Percentiles rank a stretch among this genome's conserved stretches.
Evolutionary conservation across 2,888 invertebrate genomes (phyloP).

Genomic region (Carpatolechia fugitivella): DNA sequence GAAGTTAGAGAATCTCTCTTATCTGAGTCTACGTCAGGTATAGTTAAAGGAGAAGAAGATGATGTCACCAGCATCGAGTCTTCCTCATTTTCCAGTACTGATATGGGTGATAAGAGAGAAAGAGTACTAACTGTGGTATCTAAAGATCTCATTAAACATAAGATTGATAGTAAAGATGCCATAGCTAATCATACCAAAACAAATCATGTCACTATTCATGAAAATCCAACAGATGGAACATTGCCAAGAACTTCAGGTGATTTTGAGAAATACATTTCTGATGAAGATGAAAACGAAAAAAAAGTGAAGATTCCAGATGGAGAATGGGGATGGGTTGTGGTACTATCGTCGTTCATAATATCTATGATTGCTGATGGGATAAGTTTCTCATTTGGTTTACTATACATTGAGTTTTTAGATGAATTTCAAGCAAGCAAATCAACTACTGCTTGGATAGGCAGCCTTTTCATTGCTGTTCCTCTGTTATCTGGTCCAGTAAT

Average conservation of each 20-base stretch:
- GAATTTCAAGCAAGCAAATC: conserved; percentile 90
- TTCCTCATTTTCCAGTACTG: conserved; percentile 62
- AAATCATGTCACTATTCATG: conserved; percentile 36
- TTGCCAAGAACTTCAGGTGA: conserved; percentile 32
- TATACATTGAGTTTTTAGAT: conserved; percentile 89
- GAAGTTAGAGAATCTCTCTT: conserved; percentile 59
- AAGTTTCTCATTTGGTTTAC: conserved; percentile 94
- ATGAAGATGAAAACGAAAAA: conserved; percentile 32
- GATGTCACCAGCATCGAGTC: conserved; percentile 53
- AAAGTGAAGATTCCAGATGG: conserved; percentile 86
- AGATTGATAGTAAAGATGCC: conserved; percentile 38
- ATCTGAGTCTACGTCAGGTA: conserved; percentile 72
- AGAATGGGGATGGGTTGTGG: conserved; percentile 95
- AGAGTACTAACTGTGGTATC: conserved; percentile 24
- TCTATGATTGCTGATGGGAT: conserved; percentile 96
- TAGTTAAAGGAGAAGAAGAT: conserved; percentile 64
- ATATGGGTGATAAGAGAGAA: conserved; percentile 53
- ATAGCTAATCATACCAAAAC: conserved; percentile 33
- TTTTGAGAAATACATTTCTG: conserved; percentile 16
- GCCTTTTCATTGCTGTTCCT: conserved; percentile 93
- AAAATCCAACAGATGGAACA: conserved; percentile 36
- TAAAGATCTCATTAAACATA: conserved; percentile 17
- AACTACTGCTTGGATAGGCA: conserved; percentile 94
- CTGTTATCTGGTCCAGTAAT: conserved; percentile 90
- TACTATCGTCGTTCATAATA: conserved; percentile 89